Conservation (phyloP, 2,797 vertebrate species). For the Fistularia commersonii region DNA sequence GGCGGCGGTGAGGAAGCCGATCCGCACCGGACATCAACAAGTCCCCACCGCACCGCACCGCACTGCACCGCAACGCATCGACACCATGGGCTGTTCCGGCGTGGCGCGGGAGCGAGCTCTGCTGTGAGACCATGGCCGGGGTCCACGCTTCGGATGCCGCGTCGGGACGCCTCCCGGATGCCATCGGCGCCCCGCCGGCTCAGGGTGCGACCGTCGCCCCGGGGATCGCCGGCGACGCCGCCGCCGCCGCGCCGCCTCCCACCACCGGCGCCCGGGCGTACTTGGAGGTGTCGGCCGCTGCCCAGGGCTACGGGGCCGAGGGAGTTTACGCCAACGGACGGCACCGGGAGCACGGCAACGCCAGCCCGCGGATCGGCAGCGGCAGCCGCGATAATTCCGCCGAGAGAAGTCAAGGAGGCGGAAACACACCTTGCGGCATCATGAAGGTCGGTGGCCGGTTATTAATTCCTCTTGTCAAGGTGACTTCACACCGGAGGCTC, state of each 20-base stretch:
- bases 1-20: conserved; percentile 13
- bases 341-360: conserved; percentile 65
- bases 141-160: conserved; percentile 69
- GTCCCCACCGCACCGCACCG: no score
- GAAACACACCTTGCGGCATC: conserved; percentile 78
- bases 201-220: conserved; percentile 53
- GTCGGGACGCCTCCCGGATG: conserved; percentile 69
- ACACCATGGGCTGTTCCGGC: no score
- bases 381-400: conserved; percentile 74
- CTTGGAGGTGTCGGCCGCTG: conserved; percentile 72
- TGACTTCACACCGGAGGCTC: conserved; percentile 34
- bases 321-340: conserved; percentile 75
- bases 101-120: background rate
- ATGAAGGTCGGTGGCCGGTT: conserved; percentile 76
- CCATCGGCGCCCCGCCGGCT: conserved; percentile 38
- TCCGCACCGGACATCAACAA: conserved; percentile 35
- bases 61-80: no score
- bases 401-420: conserved; percentile 69
- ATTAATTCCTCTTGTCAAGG: conserved; percentile 48
- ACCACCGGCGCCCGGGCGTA: conserved; percentile 57
- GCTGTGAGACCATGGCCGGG: conserved; percentile 73
- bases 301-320: conserved; percentile 65
- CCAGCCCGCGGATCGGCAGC: conserved; percentile 60
- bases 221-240: conserved; percentile 47
- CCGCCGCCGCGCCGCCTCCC: conserved; percentile 31